Conservation (phyloP, 2,888 invertebrate genomes). For the Globia sparganii region DNA sequence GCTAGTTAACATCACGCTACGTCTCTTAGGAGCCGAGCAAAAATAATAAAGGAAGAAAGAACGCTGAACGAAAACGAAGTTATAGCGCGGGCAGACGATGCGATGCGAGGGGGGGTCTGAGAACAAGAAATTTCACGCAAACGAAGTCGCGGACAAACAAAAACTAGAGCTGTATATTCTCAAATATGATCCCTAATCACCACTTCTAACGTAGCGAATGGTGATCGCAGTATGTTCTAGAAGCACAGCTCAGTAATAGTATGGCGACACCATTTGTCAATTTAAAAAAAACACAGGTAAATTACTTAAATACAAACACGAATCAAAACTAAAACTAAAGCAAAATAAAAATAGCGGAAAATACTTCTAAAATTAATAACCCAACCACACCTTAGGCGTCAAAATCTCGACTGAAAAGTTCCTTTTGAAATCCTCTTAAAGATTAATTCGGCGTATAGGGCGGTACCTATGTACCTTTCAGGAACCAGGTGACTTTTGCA, state of each 20-base stretch:
- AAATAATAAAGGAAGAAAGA: no score
- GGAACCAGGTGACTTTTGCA: conserved; percentile 65
- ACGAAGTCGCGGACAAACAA: no score
- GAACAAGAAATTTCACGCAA: no score
- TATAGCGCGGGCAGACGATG: no score
- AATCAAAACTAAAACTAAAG: neutral
- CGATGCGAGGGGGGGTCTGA: no score
- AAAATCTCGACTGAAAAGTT: conserved; percentile 54
- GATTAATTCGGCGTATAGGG: conserved; percentile 72
- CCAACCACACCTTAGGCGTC: neutral
- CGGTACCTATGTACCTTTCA: conserved; percentile 64
- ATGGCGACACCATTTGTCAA: no score
- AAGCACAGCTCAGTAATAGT: neutral
- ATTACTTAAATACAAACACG: neutral
- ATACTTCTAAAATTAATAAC: conserved; percentile 29
- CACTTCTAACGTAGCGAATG: neutral
- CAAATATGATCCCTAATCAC: neutral
- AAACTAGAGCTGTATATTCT: neutral
- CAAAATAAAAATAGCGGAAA: conserved; percentile 1
- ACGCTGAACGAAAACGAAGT: no score
- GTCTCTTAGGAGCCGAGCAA: no score
- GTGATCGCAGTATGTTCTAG: neutral
- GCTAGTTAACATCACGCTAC: no score
- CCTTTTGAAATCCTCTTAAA: conserved; percentile 70
- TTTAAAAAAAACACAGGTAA: neutral